Percentiles rank a stretch among this genome's conserved stretches.
Evolutionary conservation across 2,888 invertebrate species (phyloP).

Genomic region (Apotomis betuletana): DNA sequence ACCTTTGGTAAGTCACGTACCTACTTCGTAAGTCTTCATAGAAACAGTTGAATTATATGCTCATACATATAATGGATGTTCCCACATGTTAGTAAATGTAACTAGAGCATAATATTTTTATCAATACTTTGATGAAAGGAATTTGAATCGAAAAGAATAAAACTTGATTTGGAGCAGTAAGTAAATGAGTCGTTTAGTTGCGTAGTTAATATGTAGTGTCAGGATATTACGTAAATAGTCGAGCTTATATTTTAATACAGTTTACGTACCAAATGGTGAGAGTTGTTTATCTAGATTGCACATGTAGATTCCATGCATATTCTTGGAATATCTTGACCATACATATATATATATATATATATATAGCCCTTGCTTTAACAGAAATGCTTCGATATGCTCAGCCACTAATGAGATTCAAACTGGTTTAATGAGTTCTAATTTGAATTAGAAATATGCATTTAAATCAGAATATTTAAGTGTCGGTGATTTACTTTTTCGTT

Average conservation of each 20-base stretch:
- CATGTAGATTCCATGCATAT: slow-evolving; percentile 22
- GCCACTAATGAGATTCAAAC: slow-evolving; percentile 34
- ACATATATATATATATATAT: not conserved
- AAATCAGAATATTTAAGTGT: slow-evolving; percentile 3
- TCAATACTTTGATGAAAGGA: no score
- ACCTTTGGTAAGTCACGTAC: no score
- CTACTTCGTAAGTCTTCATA: no score
- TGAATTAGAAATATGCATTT: slow-evolving; percentile 21
- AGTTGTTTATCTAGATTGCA: slow-evolving; percentile 16
- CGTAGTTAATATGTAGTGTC: not conserved
- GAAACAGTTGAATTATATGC: no score
- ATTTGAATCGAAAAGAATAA: no score
- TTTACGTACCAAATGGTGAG: slow-evolving; percentile 11
- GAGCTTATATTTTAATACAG: slow-evolving; percentile 1
- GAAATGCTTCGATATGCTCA: slow-evolving; percentile 32
- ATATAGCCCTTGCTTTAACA: not conserved
- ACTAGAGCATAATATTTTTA: no score
- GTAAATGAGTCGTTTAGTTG: not conserved
- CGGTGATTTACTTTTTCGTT: slow-evolving; percentile 14
- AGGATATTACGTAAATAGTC: not conserved
- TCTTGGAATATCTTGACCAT: slow-evolving; percentile 15
- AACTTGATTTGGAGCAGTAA: not conserved
- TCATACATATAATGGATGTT: no score
- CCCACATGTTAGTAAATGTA: no score
- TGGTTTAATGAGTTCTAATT: slow-evolving; percentile 23